Conservation (phyloP, 2,113 vertebrate species). For the Peromyscus leucopus region DNA sequence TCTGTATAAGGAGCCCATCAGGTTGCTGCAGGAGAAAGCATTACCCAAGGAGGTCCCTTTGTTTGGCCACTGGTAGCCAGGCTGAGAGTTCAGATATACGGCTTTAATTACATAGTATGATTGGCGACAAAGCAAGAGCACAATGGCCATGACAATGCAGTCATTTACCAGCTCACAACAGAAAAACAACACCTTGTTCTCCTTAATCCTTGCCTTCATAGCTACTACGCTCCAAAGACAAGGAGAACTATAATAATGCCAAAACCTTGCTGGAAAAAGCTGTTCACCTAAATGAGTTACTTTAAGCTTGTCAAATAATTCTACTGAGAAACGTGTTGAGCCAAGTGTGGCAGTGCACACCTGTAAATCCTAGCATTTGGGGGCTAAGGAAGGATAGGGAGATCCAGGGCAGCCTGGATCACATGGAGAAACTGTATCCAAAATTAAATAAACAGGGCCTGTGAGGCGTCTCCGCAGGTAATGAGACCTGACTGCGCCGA, state of each 20-base stretch:
- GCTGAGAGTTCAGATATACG: slow-evolving; percentile 58
- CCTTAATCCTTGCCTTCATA: slow-evolving; percentile 51
- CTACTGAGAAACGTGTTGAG: slow-evolving; percentile 9
- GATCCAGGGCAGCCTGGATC: not conserved
- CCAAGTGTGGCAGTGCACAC: not conserved
- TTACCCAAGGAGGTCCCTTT: not conserved
- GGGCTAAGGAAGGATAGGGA: not conserved
- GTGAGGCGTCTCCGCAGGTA: not conserved
- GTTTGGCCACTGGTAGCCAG: slow-evolving; percentile 52
- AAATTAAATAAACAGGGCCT: not conserved
- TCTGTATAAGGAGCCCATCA: slow-evolving; percentile 32
- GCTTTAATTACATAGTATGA: slow-evolving; percentile 71
- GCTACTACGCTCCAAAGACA: slow-evolving; percentile 38
- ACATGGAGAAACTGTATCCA: not conserved
- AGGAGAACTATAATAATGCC: not conserved
- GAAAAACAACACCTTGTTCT: slow-evolving; percentile 33
- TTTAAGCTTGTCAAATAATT: slow-evolving; percentile 61
- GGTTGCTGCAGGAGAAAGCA: not conserved
- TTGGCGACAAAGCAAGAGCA: slow-evolving; percentile 53
- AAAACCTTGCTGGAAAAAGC: slow-evolving; percentile 17
- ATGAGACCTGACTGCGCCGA: not conserved
- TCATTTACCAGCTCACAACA: slow-evolving; percentile 3
- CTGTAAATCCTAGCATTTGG: not conserved
- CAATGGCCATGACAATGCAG: not conserved
- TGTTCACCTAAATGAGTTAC: not conserved